phyloP scores from a whole-genome alignment of 2,888 invertebrate species.

The Frankliniella fusca region DNA sequence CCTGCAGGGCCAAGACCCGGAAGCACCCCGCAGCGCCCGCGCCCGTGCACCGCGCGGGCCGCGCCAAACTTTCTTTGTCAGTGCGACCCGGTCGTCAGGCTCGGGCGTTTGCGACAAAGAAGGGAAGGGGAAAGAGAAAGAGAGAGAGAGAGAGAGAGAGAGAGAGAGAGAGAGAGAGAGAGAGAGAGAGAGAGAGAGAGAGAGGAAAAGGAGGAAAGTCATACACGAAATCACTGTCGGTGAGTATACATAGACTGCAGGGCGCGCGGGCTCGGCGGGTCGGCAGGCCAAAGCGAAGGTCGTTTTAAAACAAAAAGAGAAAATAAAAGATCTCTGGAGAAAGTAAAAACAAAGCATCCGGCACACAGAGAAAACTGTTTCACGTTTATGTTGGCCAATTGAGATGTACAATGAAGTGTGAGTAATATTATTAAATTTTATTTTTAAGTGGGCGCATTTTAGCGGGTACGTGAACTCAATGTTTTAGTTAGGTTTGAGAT shows the following conservation, averaged over 20 bases:
- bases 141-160: neutral
- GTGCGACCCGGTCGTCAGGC: too few species aligned
- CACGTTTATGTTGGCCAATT: neutral
- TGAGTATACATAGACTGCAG: constrained; percentile 11
- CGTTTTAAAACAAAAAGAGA: neutral
- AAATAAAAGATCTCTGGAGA: neutral
- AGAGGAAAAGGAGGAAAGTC: neutral
- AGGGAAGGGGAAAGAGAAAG: neutral
- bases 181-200: constrained; percentile 15
- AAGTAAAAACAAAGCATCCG: neutral
- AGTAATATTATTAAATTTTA: neutral
- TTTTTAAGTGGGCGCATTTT: neutral
- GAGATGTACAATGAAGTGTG: neutral
- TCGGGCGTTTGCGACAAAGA: too few species aligned
- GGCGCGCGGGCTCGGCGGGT: constrained; percentile 22
- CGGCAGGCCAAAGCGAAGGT: constrained; percentile 14
- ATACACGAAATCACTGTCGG: neutral
- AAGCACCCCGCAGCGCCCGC: too few species aligned
- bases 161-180: constrained; percentile 11
- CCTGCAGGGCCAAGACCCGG: too few species aligned
- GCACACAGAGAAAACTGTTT: constrained; percentile 19
- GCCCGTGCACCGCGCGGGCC: too few species aligned
- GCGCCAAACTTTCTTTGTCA: too few species aligned
- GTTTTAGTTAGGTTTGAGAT: constrained; percentile 15
- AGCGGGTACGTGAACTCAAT: neutral